Evolutionary conservation across 2,888 invertebrate genomes (phyloP), one percentile per base, ranked within the genome.

Genomic region (Ariolimax columbianus): DNA sequence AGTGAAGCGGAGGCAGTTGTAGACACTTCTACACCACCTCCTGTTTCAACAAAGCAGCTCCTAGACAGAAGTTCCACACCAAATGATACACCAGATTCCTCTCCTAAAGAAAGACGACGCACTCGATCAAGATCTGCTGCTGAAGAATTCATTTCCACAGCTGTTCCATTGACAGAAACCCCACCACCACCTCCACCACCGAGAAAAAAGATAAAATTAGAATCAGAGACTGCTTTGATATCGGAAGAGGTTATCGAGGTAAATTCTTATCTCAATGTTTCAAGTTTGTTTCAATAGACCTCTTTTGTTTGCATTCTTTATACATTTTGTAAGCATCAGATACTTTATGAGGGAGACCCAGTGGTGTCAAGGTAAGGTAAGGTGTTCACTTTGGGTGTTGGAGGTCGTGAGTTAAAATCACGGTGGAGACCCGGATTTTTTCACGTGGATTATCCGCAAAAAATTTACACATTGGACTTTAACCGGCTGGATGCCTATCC

Each of bases 1-100:
- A 92, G 92, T 89, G 92, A 92, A 84, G 91, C 91, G 30, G 92
- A 92, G 55, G 88, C 86, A 30, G 82, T 84, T 43, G 84, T 80
- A 17, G 77, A 79, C 30, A 73, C 84, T 33, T 75, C 80, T 19
- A 82, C 79, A 38, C 73, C 80, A 47, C 40, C 59, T 26, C 68
- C 77, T 33, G 40, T 55, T 17, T 43, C 66, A 38, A 66, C 66
- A 26, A 75, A 77, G 23, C 77, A 83, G 77, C 14, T 80, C 4
- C 80, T 68, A 33, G 30, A 26, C 19, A 66, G 30, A 3, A 40
- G 23, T 30, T 77, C 83, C 23, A 77, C 77, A 26, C 14, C 36
- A 3, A 43, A 43, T 36, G 33, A 38, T 40, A 40, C 79, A 1
- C 73, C 73, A 14, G 84, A 84, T 47, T 40, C 72, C 59, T 72